Evolutionary conservation across 2,113 vertebrate species (phyloP), one percentile per base, ranked within the genome.

Genomic region (Chamaea fasciata): DNA sequence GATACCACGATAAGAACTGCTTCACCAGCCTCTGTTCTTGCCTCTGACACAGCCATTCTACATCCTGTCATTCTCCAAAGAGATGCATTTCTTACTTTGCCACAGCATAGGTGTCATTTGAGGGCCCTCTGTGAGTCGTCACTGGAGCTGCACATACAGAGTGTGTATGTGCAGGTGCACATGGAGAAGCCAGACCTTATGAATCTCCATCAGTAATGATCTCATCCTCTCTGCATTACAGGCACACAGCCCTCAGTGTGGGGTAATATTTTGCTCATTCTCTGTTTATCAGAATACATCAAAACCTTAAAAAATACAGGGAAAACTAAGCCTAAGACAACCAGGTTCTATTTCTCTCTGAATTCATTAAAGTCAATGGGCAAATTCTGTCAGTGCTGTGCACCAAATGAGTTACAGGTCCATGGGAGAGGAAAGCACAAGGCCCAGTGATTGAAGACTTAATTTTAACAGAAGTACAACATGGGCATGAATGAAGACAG

Each of bases 371-470:
- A 70, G n/a, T 52, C 19, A 33, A 7, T 23, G 22, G 42, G 28
- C 17, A 89, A 95, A n/a, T 89, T 80, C 41, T 74, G 31, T 41
- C 64, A 80, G 26, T 46, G 23, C 12, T 53, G 22, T 60, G 44
- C 31, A 62, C 17, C 4, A 17, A 73, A 60, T 56, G 67, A 83
- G 6, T 57, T 90, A 53, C 7, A 6, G 11, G 22, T 65, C 46
- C 59, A 62, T 77, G 37, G 28, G n/a, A 90, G 47, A 89, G 16
- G 37, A 89, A 80, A 95, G 23, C 22, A 87, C 39, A 87, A 83
- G 30, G 12, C 13, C 6, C 6, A 6, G 23, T 57, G 46, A 70
- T 15, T 57, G 47, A 92, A 87, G n/a, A 53, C 46, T 65, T 85
- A 12, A 60, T 85, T 93, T 87, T 78, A 94, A 74, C n/a, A 76